Conservation (phyloP, 1,140 invertebrate genomes). For the Scaptomyza montana region DNA sequence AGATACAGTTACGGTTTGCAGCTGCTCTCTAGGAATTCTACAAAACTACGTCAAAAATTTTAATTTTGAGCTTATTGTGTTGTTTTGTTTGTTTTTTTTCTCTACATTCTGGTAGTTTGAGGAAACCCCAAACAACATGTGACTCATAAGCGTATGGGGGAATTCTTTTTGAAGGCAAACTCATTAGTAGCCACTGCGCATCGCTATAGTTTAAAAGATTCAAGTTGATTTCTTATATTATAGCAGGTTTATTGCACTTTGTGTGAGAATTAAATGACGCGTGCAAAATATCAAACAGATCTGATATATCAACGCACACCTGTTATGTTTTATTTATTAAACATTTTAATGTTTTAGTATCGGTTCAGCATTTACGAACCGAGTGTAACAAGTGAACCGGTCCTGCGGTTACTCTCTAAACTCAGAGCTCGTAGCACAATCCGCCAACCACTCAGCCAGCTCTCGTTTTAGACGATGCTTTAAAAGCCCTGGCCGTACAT, state of each 20-base stretch:
- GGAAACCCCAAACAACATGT: conserved; percentile 6
- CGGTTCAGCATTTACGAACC: not conserved
- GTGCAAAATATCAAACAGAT: not conserved
- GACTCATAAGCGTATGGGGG: conserved; percentile 7
- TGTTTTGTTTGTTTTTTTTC: not conserved
- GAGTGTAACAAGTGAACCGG: conserved; percentile 57
- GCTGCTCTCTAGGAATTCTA: not conserved
- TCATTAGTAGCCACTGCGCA: not conserved
- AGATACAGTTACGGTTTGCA: conserved; percentile 5
- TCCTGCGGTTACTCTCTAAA: conserved; percentile 52
- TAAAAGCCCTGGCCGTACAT: conserved; percentile 57
- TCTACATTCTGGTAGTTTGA: not conserved
- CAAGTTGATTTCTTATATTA: not conserved
- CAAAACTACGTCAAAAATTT: conserved; percentile 8
- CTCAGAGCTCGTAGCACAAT: conserved; percentile 5
- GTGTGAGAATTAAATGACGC: not conserved
- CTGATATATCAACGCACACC: not conserved
- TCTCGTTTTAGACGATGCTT: conserved; percentile 42
- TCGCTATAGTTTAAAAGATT: not conserved
- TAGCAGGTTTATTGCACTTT: conserved; percentile 16
- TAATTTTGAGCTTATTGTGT: not conserved
- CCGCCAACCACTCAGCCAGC: not conserved
- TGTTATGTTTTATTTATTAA: conserved; percentile 24
- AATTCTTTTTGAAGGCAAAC: not conserved
- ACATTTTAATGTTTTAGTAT: conserved; percentile 7